phyloP scores from a whole-genome alignment of 2,888 invertebrate genomes.

The Trileptium ribeirensis region DNA sequence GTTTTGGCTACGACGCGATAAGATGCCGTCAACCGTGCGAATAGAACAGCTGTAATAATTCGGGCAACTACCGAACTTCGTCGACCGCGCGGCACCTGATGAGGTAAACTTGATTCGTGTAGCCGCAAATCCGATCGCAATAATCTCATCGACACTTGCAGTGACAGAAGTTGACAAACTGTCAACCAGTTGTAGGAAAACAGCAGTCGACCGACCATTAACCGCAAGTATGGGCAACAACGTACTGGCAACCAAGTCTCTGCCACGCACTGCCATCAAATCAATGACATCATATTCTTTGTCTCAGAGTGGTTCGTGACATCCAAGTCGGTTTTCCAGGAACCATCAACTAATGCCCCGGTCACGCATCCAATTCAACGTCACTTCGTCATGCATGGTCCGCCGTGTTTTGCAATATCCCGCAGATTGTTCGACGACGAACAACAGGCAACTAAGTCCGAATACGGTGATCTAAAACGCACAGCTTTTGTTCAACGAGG shows the following conservation, averaged over 20 bases:
- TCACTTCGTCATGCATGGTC: neutral
- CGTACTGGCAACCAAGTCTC: too few relatives aligned
- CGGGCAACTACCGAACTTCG: neutral
- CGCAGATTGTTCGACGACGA: neutral
- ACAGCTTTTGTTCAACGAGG: neutral
- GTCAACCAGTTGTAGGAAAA: too few relatives aligned
- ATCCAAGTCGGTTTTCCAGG: too few relatives aligned
- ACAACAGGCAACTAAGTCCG: neutral
- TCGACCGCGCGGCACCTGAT: neutral
- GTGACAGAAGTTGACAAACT: neutral
- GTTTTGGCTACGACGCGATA: too few relatives aligned
- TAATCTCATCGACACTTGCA: neutral
- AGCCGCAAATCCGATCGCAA: neutral
- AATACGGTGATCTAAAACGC: neutral
- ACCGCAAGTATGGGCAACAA: too few relatives aligned
- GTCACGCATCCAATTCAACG: neutral
- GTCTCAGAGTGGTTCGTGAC: too few relatives aligned
- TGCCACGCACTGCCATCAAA: too few relatives aligned
- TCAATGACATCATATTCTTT: too few relatives aligned
- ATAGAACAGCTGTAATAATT: neutral
- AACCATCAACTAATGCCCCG: neutral
- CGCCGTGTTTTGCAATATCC: neutral
- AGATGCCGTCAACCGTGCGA: neutral
- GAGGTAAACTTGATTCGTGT: neutral
- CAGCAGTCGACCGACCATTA: too few relatives aligned